Percentiles rank a stretch among this genome's conserved stretches.
Evolutionary conservation across 2,888 invertebrate genomes (phyloP).

Genomic region (Dicyrtoma fusca): DNA sequence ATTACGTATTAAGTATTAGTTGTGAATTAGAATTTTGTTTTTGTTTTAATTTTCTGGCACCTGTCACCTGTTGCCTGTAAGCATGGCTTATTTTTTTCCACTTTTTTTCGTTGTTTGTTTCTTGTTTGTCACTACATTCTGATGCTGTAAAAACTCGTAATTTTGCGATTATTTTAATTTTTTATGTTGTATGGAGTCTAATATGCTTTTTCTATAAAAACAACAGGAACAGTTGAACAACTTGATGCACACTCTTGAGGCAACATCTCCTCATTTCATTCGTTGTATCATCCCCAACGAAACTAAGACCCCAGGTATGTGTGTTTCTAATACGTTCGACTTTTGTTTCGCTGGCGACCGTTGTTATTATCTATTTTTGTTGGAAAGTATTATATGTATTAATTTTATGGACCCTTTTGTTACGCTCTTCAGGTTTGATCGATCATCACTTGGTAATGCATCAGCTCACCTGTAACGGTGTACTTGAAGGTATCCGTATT

Average conservation of each 20-base stretch:
- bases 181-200: too few relatives aligned
- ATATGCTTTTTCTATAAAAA: too few relatives aligned
- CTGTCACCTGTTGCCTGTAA: too few relatives aligned
- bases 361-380: neutral
- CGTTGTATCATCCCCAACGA: constrained; percentile 99
- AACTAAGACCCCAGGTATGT: constrained; percentile 84
- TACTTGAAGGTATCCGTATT: constrained; percentile 99
- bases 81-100: too few relatives aligned
- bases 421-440: constrained; percentile 74
- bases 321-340: neutral
- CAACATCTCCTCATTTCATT: constrained; percentile 98
- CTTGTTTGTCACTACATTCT: too few relatives aligned
- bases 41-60: too few relatives aligned
- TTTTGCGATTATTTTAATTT: too few relatives aligned
- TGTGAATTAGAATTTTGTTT: too few relatives aligned
- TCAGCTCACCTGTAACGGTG: constrained; percentile 99
- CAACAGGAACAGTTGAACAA: constrained; percentile 92
- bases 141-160: too few relatives aligned
- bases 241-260: constrained; percentile 94
- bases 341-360: neutral
- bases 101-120: too few relatives aligned
- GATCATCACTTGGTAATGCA: constrained; percentile 99
- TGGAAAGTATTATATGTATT: too few relatives aligned
- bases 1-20: too few relatives aligned
- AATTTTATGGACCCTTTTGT: neutral